Conservation (phyloP, 2,113 vertebrate species). For the Pelusios castaneus region DNA sequence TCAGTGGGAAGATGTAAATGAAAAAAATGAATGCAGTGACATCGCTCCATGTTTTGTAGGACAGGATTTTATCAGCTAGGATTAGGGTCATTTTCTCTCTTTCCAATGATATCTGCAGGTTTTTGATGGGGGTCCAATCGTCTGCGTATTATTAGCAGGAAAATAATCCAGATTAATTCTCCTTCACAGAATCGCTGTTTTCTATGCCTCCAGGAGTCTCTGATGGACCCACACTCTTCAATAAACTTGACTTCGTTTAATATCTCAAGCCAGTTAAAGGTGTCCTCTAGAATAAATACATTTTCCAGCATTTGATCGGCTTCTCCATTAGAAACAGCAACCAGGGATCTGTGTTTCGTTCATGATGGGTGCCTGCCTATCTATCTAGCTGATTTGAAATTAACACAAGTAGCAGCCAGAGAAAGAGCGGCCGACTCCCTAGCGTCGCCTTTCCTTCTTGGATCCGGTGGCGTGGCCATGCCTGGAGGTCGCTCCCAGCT, state of each 20-base stretch:
- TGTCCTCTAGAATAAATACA: slow-evolving; percentile 60
- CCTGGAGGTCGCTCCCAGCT: neutral
- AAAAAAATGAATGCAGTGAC: neutral
- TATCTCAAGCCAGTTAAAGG: slow-evolving; percentile 55
- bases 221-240: slow-evolving; percentile 63
- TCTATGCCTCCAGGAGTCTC: slow-evolving; percentile 25
- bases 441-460: neutral
- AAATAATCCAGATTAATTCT: slow-evolving; percentile 16
- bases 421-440: neutral
- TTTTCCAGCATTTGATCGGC: neutral
- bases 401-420: neutral
- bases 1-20: neutral
- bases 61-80: neutral
- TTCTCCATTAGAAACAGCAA: too few relatives aligned
- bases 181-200: slow-evolving; percentile 15
- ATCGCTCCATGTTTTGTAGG: neutral
- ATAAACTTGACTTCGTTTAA: slow-evolving; percentile 72
- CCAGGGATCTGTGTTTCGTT: neutral
- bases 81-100: neutral
- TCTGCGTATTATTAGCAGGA: neutral
- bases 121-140: neutral
- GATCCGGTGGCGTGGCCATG: too few relatives aligned
- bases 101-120: neutral
- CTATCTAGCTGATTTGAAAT: neutral
- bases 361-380: neutral